Evolutionary conservation across 2,797 vertebrate genomes (phyloP), one percentile per base, ranked within the genome.

Genomic region (Brachymystax lenok): DNA sequence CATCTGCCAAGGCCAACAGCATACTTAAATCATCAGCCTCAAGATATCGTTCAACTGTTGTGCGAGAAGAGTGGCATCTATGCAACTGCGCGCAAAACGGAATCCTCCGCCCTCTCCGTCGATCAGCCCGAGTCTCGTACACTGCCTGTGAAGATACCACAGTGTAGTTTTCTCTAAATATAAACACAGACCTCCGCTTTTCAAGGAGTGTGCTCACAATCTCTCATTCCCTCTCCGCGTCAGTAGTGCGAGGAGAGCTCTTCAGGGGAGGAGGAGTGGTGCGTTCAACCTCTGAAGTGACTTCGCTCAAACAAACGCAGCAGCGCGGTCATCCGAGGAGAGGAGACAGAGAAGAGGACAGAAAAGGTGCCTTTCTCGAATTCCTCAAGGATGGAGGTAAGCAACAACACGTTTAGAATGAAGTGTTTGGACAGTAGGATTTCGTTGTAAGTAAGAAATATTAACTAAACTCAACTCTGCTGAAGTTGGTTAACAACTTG

Each of bases 341-440:
- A 59, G 54, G n/a, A 61, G 59, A 21, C 59, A 12, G n/a, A 63
- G 21, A 63, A 24, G 59, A 21, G 21, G 2, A 27, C 59, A 63
- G 59, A 74, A 27, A 78, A 82, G 59, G 74, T 77, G 78, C 75
- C 81, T 63, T 3, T 77, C 82, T 79, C 81, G 2, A 72, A 66
- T 73, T 82, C 73, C 71, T 63, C 21, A 81, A 85, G 89, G 86
- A 94, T 94, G 93, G 92, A 93, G 93, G 93, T 83, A 80, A 76
- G 66, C 88, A 88, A 79, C 67, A 69, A 69, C 54, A 24, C 1
- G 27, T 76, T 67, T 67, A 30, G 5, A 0, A 7, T 16, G 1
- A 24, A 67, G 5, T 33, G 30, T 12, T 27, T 28, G 27, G 64
- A 14, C 17, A 5, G 30, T 19, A 59, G 16, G 54, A 67, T 33